Evolutionary conservation across 2,113 vertebrate genomes (phyloP), one percentile per base, ranked within the genome.

Genomic region (Serinus canaria): DNA sequence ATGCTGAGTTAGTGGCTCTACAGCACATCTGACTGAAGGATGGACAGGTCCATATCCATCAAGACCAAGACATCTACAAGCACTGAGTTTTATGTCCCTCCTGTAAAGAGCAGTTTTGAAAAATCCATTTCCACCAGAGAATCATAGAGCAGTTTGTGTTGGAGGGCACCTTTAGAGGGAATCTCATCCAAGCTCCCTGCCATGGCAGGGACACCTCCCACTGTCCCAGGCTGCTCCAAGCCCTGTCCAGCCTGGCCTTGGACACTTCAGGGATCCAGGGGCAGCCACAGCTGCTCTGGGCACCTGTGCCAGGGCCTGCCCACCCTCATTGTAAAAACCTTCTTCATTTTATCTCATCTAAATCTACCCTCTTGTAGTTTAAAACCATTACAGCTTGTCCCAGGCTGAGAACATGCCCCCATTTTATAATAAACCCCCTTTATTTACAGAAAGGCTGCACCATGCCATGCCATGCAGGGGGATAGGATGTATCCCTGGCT

Each of bases 181-280:
- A 24, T 24, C 28, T 39, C n/a, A 43, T 67, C 39, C 60, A 52
- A 50, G 1, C 4, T 13, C 25, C 22, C 67, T 52, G 37, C 52
- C 1, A 39, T 8, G 28, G 13, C 37, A 52, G 44, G 33, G 23
- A 33, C 68, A 9, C 1, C 10, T 74, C 2, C 19, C 23, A 24
- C 37, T 3, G 0, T 6, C 31, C 37, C 86, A 81, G 33, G 7
- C 0, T 44, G 44, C 28, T 46, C 33, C 33, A 16, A 39, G 6
- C 10, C 11, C 0, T 3, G 2, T 44, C 50, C 50, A 73, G 0
- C 15, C 23, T 28, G 44, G 7, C 15, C 44, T 81, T 28, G 60
- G 10, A 0, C 33, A 46, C 5, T 59, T 60, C 77, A 67, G 52
- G 44, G 44, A 59, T 50, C 7, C 39, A 37, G 37, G 37, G 23